A percentile compares a stretch with the other conserved stretches of the same genome.
phyloP scores from a whole-genome alignment of 30 jellyfish, hydroid and myxozoan species.

The Turritopsis rubra region DNA sequence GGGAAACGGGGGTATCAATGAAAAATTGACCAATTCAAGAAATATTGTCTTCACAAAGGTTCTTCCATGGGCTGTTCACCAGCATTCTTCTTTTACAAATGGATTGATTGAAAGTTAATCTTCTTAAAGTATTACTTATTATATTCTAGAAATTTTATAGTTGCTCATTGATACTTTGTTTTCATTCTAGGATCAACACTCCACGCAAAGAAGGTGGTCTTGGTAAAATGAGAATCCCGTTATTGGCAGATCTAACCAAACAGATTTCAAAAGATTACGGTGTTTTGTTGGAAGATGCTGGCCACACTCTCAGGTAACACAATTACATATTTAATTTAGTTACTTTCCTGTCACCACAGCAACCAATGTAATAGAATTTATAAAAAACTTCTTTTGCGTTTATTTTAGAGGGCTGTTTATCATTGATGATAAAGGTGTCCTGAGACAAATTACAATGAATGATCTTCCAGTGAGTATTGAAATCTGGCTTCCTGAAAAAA shows the following conservation, averaged over 20 bases:
- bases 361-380: too few species aligned
- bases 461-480: conserved; percentile 88
- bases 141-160: too few species aligned
- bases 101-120: too few species aligned
- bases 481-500: too few species aligned
- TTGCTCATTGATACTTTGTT: conserved; percentile 11
- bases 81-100: too few species aligned
- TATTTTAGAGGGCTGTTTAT: conserved; percentile 92
- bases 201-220: conserved; percentile 97
- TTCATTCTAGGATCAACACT: conserved; percentile 79
- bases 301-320: conserved; percentile 89
- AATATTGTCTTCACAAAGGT: too few species aligned
- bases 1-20: too few species aligned
- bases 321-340: neutral
- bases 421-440: conserved; percentile 92
- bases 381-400: too few species aligned
- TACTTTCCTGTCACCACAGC: neutral
- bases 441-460: conserved; percentile 96
- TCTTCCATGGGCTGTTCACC: too few species aligned
- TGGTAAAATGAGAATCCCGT: conserved; percentile 86
- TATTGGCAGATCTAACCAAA: conserved; percentile 90
- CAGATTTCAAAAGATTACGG: conserved; percentile 96
- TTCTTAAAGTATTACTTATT: too few species aligned
- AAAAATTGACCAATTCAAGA: too few species aligned
- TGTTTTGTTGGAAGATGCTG: conserved; percentile 89